Conservation (phyloP, 2,888 invertebrate genomes). For the Synanthedon formicaeformis region DNA sequence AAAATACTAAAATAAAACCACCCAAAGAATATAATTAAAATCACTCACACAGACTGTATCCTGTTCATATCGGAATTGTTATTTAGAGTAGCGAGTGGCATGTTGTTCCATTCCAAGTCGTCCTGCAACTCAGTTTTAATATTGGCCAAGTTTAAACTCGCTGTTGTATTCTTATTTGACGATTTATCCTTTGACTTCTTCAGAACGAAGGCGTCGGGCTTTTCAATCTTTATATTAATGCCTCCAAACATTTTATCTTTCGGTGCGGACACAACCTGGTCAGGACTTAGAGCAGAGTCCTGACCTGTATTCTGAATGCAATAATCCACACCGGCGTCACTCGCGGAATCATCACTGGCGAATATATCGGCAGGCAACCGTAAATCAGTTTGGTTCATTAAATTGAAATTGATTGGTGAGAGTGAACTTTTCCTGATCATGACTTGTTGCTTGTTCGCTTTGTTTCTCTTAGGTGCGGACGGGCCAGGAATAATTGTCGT, state of each 20-base stretch:
- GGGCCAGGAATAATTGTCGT: conserved; percentile 26
- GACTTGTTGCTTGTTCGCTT: conserved; percentile 13
- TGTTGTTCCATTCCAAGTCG: conserved; percentile 60
- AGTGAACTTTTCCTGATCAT: conserved; percentile 24
- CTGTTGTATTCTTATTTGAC: conserved; percentile 8
- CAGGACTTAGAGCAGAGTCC: conserved; percentile 24
- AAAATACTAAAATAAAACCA: conserved; percentile 1
- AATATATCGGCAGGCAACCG: conserved; percentile 64
- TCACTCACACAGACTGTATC: conserved; percentile 54
- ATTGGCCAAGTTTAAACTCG: conserved; percentile 38
- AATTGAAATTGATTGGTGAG: conserved; percentile 36
- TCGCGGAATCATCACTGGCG: conserved; percentile 61
- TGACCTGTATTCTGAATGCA: conserved; percentile 28
- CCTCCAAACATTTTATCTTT: conserved; percentile 60
- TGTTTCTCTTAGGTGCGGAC: conserved; percentile 26
- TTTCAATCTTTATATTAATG: conserved; percentile 53
- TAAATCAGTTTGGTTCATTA: conserved; percentile 48
- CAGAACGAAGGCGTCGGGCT: conserved; percentile 15
- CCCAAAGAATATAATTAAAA: conserved; percentile 2
- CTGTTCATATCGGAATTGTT: conserved; percentile 47
- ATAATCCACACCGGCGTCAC: conserved; percentile 46
- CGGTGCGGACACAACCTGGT: conserved; percentile 19
- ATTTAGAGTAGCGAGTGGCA: conserved; percentile 58
- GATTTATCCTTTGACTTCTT: not conserved
- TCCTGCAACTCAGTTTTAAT: conserved; percentile 65